These are phyloP conservation scores for Eulithis testata DNA, from an alignment of 2,888 invertebrate genomes.

Conservation along the genomic window DNA sequence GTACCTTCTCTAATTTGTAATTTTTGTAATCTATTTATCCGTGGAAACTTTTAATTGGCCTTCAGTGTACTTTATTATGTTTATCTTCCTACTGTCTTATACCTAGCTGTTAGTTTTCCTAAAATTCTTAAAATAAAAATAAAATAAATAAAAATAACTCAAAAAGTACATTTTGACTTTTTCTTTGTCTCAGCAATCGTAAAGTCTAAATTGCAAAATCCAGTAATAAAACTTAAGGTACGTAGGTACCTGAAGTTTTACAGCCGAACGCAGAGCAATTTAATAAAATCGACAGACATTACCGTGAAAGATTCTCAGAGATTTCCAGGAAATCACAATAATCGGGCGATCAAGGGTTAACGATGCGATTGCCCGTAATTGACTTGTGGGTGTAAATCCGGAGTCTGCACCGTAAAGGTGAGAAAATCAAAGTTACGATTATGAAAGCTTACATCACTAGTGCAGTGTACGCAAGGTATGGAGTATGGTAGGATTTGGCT, in stretches of 20 bases:
- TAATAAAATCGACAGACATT: slow-evolving; percentile 21
- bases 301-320: slow-evolving; percentile 14
- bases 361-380: slow-evolving; percentile 17
- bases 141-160: no score
- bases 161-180: no score
- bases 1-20: no score
- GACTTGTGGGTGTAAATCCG: slow-evolving; percentile 16
- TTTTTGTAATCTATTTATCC: no score
- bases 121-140: no score
- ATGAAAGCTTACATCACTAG: slow-evolving; percentile 8
- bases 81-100: no score
- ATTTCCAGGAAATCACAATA: slow-evolving; percentile 20
- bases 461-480: background rate
- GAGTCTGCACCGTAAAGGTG: slow-evolving; percentile 7
- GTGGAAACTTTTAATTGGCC: no score
- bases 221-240: slow-evolving; percentile 1
- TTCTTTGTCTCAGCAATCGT: background rate
- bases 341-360: slow-evolving; percentile 18
- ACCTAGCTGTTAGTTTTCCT: no score
- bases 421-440: slow-evolving; percentile 1
- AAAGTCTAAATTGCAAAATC: slow-evolving; percentile 7
- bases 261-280: slow-evolving; percentile 5
- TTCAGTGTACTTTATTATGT: no score
- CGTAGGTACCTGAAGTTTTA: slow-evolving; percentile 1
- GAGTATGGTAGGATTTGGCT: background rate